Base-by-base conservation (phyloP, 1,140 invertebrate species). In the Anoplolepis gracilipes region DNA sequence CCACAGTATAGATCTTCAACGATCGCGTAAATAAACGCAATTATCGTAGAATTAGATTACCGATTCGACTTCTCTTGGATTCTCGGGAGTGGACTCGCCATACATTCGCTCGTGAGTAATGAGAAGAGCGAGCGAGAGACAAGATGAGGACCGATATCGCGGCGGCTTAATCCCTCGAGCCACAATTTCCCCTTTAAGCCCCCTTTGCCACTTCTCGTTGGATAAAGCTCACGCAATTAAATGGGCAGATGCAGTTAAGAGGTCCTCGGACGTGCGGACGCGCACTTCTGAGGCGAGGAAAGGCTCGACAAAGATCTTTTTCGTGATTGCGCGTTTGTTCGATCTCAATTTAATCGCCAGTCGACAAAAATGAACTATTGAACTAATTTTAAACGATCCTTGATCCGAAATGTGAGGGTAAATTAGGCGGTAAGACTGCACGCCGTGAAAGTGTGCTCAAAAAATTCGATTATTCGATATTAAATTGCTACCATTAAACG, bases 191-290 rank as follows among this genome's bases (percentile, higher is more conserved):
- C 70, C 28, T 86, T 86, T 88, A 89, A 89, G 53, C 84, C 62
- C 42, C 75, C 59, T 30, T 62, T 30, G 42, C 46, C 64, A 76
- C 77, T 67, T n/a, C 28, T 88, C 87, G 72, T 86, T 59, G 72
- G 88, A 86, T 86, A 86, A 86, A 88, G 84, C 88, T 89, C 72
- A 85, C 72, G 77, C 78, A 84, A 88, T 89, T 89, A 89, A n/a
- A 86, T 84, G 67, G 57, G 76, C 33, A 81, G 64, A 72, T 69
- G 70, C 65, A 28, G 84, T 77, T 85, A 87, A 87, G 59, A 69
- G 86, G 28, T 65, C 39, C 72, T 87, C 65, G 11, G 81, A 55
- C 77, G 55, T 61, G 25, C 53, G 69, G 53, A 84, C 33, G 72
- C 77, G 53, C 69, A 57, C 57, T 88, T 88, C 49, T 36, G 22